phyloP scores from a whole-genome alignment of 2,797 vertebrate genomes.

The Dicrostonyx torquatus region DNA sequence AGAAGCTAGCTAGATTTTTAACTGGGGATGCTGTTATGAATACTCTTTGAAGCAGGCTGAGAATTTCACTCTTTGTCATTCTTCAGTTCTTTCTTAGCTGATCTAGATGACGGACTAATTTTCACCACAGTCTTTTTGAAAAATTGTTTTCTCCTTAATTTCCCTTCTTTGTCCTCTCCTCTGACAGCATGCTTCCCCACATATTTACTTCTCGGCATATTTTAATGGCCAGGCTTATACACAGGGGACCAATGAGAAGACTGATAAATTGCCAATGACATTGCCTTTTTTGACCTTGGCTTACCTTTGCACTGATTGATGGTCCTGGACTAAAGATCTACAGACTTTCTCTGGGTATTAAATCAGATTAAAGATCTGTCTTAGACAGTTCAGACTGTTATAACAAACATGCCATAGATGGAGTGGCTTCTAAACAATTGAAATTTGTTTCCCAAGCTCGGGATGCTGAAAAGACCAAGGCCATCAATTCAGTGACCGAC shows the following conservation, averaged over 20 bases:
- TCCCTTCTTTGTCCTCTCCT: neutral
- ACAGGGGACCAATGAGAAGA: neutral
- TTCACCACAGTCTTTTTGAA: neutral
- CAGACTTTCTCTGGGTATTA: neutral
- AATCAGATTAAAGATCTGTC: conserved; percentile 28
- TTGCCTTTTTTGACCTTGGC: conserved; percentile 32
- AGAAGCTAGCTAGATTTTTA: neutral
- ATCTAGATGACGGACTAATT: neutral
- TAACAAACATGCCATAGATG: neutral
- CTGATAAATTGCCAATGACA: neutral
- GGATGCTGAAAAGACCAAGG: neutral
- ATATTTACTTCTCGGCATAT: conserved; percentile 6
- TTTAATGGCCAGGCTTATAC: conserved; percentile 3
- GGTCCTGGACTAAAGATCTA: conserved; percentile 5
- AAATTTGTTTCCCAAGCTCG: neutral
- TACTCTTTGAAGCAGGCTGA: neutral
- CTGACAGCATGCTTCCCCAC: neutral
- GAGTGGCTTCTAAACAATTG: neutral
- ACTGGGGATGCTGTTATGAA: neutral
- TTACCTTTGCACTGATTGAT: conserved; percentile 48
- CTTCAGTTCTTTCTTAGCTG: neutral
- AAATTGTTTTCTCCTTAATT: conserved; percentile 1
- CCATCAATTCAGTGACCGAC: neutral
- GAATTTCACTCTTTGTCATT: neutral
- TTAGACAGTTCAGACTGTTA: neutral